These are phyloP conservation scores for Lasioglossum vierecki DNA, from an alignment of 2,888 invertebrate species.

Conservation along the genomic window DNA sequence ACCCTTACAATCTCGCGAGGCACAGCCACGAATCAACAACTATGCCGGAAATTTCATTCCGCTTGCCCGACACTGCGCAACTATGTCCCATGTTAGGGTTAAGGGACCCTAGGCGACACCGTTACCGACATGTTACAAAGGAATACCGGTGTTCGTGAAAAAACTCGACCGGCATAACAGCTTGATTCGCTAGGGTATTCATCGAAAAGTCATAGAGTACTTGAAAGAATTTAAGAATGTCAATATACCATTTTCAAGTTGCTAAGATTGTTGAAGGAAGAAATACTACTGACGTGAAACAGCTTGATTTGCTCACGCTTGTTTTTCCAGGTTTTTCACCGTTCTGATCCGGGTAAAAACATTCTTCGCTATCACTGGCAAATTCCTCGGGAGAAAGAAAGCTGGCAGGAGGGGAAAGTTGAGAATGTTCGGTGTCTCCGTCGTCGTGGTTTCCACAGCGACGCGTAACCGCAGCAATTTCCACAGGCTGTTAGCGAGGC, in stretches of 20 bases:
- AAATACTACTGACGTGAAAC: too few relatives aligned
- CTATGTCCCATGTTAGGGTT: not conserved
- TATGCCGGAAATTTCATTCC: slow-evolving; percentile 46
- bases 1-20: slow-evolving; percentile 16
- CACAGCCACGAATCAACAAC: slow-evolving; percentile 48
- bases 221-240: not conserved
- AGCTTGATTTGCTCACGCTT: not conserved
- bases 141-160: not conserved
- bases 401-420: not conserved
- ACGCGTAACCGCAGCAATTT: slow-evolving; percentile 65
- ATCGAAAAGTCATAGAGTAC: too few relatives aligned
- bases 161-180: too few relatives aligned
- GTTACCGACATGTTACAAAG: not conserved
- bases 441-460: slow-evolving; percentile 11
- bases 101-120: not conserved
- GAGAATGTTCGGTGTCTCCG: not conserved
- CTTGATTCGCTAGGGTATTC: too few relatives aligned
- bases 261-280: not conserved
- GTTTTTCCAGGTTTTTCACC: not conserved
- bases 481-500: slow-evolving; percentile 62
- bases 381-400: not conserved
- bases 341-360: not conserved
- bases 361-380: not conserved
- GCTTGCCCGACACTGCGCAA: not conserved
- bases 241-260: not conserved